Evolutionary conservation across 2,888 invertebrate genomes (phyloP).

Genomic region (Choreutis nemorana): DNA sequence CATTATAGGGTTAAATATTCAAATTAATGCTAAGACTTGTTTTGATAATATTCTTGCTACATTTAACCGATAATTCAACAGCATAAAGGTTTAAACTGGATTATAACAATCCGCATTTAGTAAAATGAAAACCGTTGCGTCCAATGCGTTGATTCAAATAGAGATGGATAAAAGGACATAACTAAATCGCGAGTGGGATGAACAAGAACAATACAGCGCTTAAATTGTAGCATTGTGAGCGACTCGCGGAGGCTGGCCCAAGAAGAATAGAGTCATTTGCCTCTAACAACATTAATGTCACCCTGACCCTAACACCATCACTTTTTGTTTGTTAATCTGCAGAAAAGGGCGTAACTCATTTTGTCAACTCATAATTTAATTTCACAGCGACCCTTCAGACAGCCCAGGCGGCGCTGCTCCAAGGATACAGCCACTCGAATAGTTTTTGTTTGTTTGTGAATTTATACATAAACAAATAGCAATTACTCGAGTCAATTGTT

Average conservation of each 20-base stretch:
- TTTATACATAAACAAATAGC: background rate
- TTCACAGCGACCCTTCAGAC: conserved; percentile 25
- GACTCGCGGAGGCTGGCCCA: conserved; percentile 28
- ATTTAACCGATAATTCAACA: no score
- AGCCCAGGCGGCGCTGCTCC: conserved; percentile 16
- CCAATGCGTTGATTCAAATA: conserved; percentile 27
- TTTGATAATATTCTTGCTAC: no score
- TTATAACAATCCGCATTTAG: no score
- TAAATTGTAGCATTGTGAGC: conserved; percentile 55
- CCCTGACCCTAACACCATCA: conserved; percentile 59
- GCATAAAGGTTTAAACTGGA: no score
- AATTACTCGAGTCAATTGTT: conserved; percentile 2
- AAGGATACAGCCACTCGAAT: no score
- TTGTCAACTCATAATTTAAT: conserved; percentile 65
- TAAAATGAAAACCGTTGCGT: no score
- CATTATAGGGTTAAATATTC: no score
- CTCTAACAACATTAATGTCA: conserved; percentile 56
- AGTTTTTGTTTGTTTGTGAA: no score
- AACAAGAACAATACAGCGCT: conserved; percentile 51
- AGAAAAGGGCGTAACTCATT: conserved; percentile 66
- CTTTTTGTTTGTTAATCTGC: conserved; percentile 67
- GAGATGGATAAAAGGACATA: conserved; percentile 48
- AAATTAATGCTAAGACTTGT: no score
- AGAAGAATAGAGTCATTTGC: conserved; percentile 63
- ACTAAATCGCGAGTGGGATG: conserved; percentile 45